Base-by-base conservation (phyloP, 2,888 invertebrate species). In the Eumerus sabulonum region DNA sequence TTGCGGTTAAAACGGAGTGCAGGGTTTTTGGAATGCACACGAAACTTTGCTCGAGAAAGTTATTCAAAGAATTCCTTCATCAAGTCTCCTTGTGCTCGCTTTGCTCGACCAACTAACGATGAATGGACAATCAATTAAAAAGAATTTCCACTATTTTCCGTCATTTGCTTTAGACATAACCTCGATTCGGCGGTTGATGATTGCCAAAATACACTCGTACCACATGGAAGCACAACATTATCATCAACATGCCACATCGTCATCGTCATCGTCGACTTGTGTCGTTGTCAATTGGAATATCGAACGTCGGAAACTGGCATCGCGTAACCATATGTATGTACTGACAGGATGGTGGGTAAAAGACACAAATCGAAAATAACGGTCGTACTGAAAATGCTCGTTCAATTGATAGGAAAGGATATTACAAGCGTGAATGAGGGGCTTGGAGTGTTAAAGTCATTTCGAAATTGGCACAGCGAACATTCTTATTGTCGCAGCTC, bases 111-210 rank as follows among this genome's bases (percentile, higher is more conserved):
- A 50, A n/a, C 16, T 11, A 38, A n/a, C 18, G 64, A 76, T 71
- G 59, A 76, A 57, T 63, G 62, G 62, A 67, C 72, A 77, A 72
- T 62, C 77, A 68, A 63, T 73, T 68, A 79, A 79, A 62, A 44
- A 51, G 48, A 38, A 45, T 74, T 74, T 57, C 51, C 44, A 19
- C 36, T 51, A 35, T 54, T 67, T 40, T 35, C 54, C 47, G 35
- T 9, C 44, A 16, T 47, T 73, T 42, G 19, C 48, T 17, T 62
- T 57, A 19, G 42, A 38, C 35, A 67, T 53, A 27, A 27, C 36
- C 48, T 48, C 27, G n/a, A n/a, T n/a, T 9, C 16, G 51, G 57
- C 27, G 12, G 40, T 54, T 56, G 9, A n/a, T 7, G 12, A 9
- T 47, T 77, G 66, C 67, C 72, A 77, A 62, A 72, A 72, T 67